Base-by-base conservation (phyloP, 2,888 invertebrate species). In the Campopleginae sp. region DNA sequence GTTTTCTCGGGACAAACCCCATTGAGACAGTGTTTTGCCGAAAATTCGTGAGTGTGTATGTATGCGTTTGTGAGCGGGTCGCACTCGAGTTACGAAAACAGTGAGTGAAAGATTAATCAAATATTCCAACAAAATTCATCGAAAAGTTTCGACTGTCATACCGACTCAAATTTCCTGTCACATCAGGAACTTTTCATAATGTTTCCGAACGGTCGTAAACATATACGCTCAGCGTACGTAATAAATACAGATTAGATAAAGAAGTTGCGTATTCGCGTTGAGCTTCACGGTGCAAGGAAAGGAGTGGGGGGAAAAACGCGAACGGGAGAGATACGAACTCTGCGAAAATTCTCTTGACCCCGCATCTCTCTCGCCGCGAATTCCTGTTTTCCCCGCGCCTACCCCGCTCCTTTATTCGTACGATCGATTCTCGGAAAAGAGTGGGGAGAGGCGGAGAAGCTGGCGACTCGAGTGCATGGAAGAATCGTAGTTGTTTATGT, bases 361-460 rank as follows among this genome's bases (percentile, higher is more conserved):
- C 80, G 84, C 81, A 38, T 68, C 42, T 61, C 68, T 58, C 42
- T 84, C 81, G 54, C 58, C 84, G 61, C 68, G 42, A 38, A 38
- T 54, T 65, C 81, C 68, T 76, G 66, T 79, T 80, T 82, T 81
- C 87, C 33, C 48, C 14, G 33, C 48, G 17, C 58, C 63, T 23
- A 61, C 27, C 75, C 61, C 63, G n/a, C 79, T 33, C 65, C 7
- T 23, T 12, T 31, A 27, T 63, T 58, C 38, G 46, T 68, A 65
- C 63, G 68, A 85, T 83, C 85, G 85, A 83, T 85, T 85, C 83
- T 61, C 75, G 80, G 81, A 63, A 84, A 33, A 54, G 77, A 77
- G 79, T 58, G 42, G 75, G 79, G 44, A 68, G 19, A 61, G 38
- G 44, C 19, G 48, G 76, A 77, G 54, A 31, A 19, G 70, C 61